Conservation (phyloP, 2,888 invertebrate genomes). For the Tetranychus piercei region DNA sequence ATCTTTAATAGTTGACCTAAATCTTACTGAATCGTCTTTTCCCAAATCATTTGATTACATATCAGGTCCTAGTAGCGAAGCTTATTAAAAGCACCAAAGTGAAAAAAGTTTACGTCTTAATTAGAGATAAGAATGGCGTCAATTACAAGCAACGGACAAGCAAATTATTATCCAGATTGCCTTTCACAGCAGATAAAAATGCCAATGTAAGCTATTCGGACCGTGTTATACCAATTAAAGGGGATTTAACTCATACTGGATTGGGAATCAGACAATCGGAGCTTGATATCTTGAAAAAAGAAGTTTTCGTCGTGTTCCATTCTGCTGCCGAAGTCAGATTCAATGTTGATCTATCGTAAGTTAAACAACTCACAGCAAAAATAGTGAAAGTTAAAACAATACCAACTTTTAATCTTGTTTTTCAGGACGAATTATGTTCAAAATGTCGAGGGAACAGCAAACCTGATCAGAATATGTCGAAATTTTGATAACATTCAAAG, state of each 20-base stretch:
- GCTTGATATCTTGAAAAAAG: not conserved
- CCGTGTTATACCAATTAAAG: not conserved
- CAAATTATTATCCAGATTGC: not conserved
- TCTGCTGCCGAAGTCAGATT: constrained; percentile 3
- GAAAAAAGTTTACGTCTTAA: constrained; percentile 3
- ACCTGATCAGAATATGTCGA: not conserved
- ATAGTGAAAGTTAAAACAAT: not conserved
- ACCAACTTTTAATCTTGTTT: not conserved
- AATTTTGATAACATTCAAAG: constrained; percentile 9
- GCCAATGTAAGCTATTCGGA: not conserved
- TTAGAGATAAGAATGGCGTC: not conserved
- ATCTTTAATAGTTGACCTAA: too few species aligned
- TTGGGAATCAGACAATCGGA: not conserved
- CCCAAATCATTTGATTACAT: not conserved
- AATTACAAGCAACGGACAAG: not conserved
- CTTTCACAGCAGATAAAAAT: not conserved
- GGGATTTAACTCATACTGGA: not conserved
- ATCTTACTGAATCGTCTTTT: too few species aligned
- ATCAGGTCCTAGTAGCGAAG: constrained; percentile 7
- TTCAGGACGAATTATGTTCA: not conserved
- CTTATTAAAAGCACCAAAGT: not conserved
- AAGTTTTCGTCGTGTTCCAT: constrained; percentile 3
- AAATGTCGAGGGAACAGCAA: not conserved
- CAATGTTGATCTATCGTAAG: constrained; percentile 6
- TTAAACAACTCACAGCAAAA: not conserved